Evolutionary conservation across 2,888 invertebrate species (phyloP).

Genomic region (Adelphocoris suturalis): DNA sequence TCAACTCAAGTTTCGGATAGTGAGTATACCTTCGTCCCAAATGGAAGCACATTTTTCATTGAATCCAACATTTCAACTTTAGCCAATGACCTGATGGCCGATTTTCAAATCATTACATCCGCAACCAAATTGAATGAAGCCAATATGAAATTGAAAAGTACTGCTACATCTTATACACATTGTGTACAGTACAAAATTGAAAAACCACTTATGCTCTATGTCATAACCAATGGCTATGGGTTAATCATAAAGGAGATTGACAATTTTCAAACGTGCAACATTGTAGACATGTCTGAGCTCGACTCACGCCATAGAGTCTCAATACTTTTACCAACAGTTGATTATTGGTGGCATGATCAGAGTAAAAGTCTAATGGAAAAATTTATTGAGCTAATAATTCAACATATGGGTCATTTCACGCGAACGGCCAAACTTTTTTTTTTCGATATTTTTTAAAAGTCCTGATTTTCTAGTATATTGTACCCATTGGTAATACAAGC

Average conservation of each 20-base stretch:
- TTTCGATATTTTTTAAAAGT: too few relatives aligned
- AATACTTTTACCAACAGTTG: conserved; percentile 50
- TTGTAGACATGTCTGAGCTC: conserved; percentile 40
- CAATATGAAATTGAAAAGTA: conserved; percentile 50
- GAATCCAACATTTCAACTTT: conserved; percentile 47
- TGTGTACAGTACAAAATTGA: conserved; percentile 50
- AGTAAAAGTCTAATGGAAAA: conserved; percentile 54
- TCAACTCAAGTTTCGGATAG: conserved; percentile 40
- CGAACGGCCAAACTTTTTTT: too few relatives aligned
- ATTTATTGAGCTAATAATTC: conserved; percentile 48
- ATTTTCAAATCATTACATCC: conserved; percentile 48
- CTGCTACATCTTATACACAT: conserved; percentile 48
- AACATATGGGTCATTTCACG: too few relatives aligned
- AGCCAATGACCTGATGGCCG: conserved; percentile 41
- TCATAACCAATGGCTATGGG: conserved; percentile 37
- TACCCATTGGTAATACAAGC: too few relatives aligned
- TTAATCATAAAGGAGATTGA: conserved; percentile 35
- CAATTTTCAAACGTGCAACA: conserved; percentile 41
- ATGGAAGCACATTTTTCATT: conserved; percentile 39
- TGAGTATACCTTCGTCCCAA: conserved; percentile 42
- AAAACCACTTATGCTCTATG: conserved; percentile 36
- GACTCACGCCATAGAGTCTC: conserved; percentile 46
- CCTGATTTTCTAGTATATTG: too few relatives aligned
- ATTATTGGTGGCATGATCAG: conserved; percentile 57
- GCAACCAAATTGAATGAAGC: conserved; percentile 45